Base-by-base conservation (phyloP, 2,797 vertebrate genomes). In the Anas capensis region DNA sequence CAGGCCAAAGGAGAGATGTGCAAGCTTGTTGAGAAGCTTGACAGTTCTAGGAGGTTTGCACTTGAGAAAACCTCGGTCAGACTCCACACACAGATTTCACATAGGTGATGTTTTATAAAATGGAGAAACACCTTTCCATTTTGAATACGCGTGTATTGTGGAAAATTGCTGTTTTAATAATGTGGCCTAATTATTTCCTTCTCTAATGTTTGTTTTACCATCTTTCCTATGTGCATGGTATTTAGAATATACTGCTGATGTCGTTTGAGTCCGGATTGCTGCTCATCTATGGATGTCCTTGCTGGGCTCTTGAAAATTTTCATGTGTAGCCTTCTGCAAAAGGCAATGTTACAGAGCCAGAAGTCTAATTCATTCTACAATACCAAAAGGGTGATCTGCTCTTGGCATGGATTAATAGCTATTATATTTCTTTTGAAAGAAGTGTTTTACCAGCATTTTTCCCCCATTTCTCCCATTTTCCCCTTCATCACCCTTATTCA, bases 1-100 rank as follows among this genome's bases (percentile, higher is more conserved):
- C 69, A 40, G 15, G 18, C 11, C 10, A 10, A 9, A 0, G 0
- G 2, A 29, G 21, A n/a, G 36, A 56, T 54, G n/a, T 7, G 26
- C 48, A 53, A 36, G 10, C 31, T 65, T 56, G 34, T 14, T 46
- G 0, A 4, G 14, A 36, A 51, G 49, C 18, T 56, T 19, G 33
- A 29, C 40, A 5, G 3, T 61, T 82, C 34, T 10, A 27, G 10
- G 29, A 21, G 40, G 6, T 66, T 44, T 26, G 27, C 14, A 23
- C 23, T 34, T 27, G 17, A 20, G 60, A 49, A 51, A 48, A 53
- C 18, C 23, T 29, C 23, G 8, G 19, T 42, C 16, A 56, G 18
- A 36, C 18, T 42, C 15, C 1, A 0, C 11, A 10, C 11, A 7
- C 18, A n/a, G 40, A 61, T 49, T 46, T 66, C 29, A 38, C 23